A percentile compares a stretch with the other conserved stretches of the same genome.
Conservation (phyloP, 2,113 vertebrate genomes). For the Notarius lentiginosus region DNA sequence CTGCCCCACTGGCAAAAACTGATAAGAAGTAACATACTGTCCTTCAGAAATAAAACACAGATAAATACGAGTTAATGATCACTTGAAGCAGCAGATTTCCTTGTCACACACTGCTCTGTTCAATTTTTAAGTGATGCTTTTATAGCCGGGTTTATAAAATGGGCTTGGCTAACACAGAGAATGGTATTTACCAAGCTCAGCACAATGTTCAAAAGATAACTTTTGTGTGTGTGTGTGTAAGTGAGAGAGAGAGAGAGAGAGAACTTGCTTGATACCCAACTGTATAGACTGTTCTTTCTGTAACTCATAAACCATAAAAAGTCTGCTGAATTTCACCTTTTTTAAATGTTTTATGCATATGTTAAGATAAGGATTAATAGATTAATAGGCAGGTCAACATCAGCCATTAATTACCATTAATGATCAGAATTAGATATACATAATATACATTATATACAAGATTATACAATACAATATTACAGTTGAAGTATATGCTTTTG, state of each 20-base stretch:
- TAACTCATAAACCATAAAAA: not conserved
- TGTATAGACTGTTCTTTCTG: not conserved
- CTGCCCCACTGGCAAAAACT: not conserved
- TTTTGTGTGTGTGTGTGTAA: not conserved
- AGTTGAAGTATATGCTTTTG: no score
- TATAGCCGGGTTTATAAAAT: constrained; percentile 32
- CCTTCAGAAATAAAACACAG: not conserved
- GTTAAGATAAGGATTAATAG: not conserved
- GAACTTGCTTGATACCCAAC: not conserved
- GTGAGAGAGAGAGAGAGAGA: not conserved
- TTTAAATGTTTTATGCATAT: no score
- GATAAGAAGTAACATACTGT: not conserved
- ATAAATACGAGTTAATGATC: constrained; percentile 16
- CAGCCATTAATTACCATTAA: not conserved
- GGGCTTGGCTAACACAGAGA: not conserved
- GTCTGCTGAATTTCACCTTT: not conserved
- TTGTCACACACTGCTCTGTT: not conserved
- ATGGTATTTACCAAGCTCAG: not conserved
- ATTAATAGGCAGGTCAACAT: not conserved
- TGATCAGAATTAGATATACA: no score
- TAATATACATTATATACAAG: no score
- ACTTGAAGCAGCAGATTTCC: not conserved
- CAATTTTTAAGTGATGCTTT: not conserved
- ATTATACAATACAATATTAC: no score
- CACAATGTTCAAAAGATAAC: constrained; percentile 15